Evolutionary conservation across 2,113 vertebrate species (phyloP), one percentile per base, ranked within the genome.

Genomic region (Mesoclemmys tuberculata): DNA sequence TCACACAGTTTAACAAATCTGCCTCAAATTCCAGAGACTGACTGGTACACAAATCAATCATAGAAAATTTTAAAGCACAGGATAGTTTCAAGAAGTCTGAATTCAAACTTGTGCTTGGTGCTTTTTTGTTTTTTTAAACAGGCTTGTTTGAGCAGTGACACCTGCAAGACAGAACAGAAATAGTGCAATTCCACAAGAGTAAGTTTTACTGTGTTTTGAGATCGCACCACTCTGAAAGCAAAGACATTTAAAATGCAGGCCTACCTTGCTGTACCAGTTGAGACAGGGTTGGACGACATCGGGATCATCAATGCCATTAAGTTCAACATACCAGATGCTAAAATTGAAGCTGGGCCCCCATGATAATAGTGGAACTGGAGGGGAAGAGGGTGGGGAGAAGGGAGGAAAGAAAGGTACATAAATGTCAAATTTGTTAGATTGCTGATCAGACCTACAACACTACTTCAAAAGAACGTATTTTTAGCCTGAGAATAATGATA

Each of bases 331-430:
- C 99, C 99, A 99, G 98, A 99, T 99, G 98, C 99, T 99, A 98
- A 99, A 99, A 98, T 99, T 99, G 98, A 99, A 99, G 98, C 99
- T 99, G 82, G 99, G 99, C 85, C 99, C 99, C 99, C 99, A 99
- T 8, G 99, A 99, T 98, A 99, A 99, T 88, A 99, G 99, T 97
- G 99, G 99, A 98, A 99, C 99, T 99, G 96, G 88, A 96, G 91
- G 5, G 74, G 74, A 64, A 22, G 68, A 88, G 80, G 44, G 41
- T 46, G 79, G 46, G 48, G 58, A 88, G 96, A 93, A 97, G 79
- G 64, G 94, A 96, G 95, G 96, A 95, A 93, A 98, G 58, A 97
- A 96, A 83, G 10, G 82, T 29, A 64, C 35, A 81, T 89, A 87
- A 95, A 95, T 27, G 93, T 88, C 83, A 96, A 94, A 22, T 11